Base-by-base conservation (phyloP, 2,888 invertebrate species). In the Euproctis similis region DNA sequence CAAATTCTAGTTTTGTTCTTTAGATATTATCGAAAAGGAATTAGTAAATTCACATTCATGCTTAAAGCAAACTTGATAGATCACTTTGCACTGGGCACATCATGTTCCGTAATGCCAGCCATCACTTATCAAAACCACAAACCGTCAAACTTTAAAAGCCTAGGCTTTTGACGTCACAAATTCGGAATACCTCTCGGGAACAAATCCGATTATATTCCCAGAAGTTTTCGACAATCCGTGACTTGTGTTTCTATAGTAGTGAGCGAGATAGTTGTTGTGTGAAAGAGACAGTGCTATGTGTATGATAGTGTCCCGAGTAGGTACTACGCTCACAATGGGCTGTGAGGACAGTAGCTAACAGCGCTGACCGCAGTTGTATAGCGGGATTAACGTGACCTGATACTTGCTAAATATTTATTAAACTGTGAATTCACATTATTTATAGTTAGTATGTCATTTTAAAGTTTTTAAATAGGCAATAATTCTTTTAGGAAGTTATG, bases 281-380 rank as follows among this genome's bases (percentile, higher is more conserved):
- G 57, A 59, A 33, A 39, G 43, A 33, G 53, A 40, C 1, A 8
- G 39, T 9, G 2, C 36, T 28, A 34, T 34, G 34, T 44, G 9
- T 10, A 9, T n/a, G 23, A 4, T 6, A 19, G n/a, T n/a, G n/a
- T 12, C n/a, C 38, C 36, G 14, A 12, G 26, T 23, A 10, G 49
- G 43, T 46, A 6, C 14, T 14, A 14, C 21, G 42, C 49, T 44
- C 46, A 37, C 29, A 41, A 38, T 31, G 40, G 54, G 57, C 52
- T 55, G 39, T 31, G 54, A 56, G 55, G 59, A 24, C 69, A 58
- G 63, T 70, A 63, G 66, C 68, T 59, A 55, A n/a, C n/a, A n/a
- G 54, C 53, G 23, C 8, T 34, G 55, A 50, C 36, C 32, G 38
- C 53, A 53, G 59, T 56, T 52, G 45, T 55, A 40, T 61, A 59